phyloP scores from a whole-genome alignment of 2,888 invertebrate species.

The Lasioglossum villosulum region DNA sequence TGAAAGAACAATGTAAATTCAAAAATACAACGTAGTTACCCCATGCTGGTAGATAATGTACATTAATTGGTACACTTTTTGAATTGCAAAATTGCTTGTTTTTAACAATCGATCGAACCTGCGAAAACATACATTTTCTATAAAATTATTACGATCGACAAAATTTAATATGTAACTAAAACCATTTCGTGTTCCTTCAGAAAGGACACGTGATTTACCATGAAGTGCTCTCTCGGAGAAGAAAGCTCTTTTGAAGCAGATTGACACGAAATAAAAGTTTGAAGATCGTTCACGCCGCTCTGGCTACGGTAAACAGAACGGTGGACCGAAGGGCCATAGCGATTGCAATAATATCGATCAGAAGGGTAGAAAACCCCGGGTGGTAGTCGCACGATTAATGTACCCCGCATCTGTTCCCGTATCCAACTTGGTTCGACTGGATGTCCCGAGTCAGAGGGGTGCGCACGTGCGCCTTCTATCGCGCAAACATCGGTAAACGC shows the following conservation, averaged over 20 bases:
- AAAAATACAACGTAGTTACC: too few relatives aligned
- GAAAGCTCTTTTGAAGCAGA: background rate
- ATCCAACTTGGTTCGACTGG: slow-evolving; percentile 54
- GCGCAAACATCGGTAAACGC: slow-evolving; percentile 23
- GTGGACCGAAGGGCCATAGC: slow-evolving; percentile 46
- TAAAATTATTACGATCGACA: too few relatives aligned
- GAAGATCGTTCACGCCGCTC: background rate
- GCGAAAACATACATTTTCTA: too few relatives aligned
- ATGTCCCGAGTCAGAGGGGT: slow-evolving; percentile 29
- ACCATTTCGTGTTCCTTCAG: too few relatives aligned
- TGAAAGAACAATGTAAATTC: too few relatives aligned
- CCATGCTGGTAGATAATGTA: too few relatives aligned
- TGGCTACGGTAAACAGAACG: slow-evolving; percentile 37
- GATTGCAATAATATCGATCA: slow-evolving; percentile 72
- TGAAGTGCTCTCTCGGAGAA: too few relatives aligned
- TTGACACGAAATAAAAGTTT: background rate
- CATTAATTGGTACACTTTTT: too few relatives aligned
- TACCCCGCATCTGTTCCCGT: slow-evolving; percentile 78
- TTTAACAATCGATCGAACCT: too few relatives aligned
- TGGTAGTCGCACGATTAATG: slow-evolving; percentile 74
- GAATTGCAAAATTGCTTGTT: too few relatives aligned
- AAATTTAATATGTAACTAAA: too few relatives aligned
- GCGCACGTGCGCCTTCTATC: slow-evolving; percentile 24
- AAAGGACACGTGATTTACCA: too few relatives aligned
- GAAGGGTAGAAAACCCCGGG: slow-evolving; percentile 53